Evolutionary conservation across 2,888 invertebrate species (phyloP).

Genomic region (Syrphus vitripennis): DNA sequence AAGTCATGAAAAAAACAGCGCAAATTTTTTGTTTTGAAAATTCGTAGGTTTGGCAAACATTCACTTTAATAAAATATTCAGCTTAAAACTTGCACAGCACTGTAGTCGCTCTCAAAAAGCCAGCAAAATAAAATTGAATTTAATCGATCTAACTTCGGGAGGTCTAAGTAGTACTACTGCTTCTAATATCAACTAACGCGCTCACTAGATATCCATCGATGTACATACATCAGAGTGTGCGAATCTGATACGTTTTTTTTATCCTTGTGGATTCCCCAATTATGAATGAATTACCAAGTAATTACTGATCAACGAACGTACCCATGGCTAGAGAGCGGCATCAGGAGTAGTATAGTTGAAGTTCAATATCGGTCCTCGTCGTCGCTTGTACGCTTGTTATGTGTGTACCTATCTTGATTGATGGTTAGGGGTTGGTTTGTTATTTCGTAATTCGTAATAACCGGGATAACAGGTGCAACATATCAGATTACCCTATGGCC

Average conservation of each 20-base stretch:
- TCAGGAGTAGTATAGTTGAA: not conserved
- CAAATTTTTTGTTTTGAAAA: too few species aligned
- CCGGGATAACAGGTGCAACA: slow-evolving; percentile 71
- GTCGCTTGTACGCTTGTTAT: slow-evolving; percentile 19
- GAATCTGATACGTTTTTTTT: slow-evolving; percentile 59
- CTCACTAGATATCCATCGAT: slow-evolving; percentile 13
- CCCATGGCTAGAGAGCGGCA: not conserved
- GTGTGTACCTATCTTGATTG: slow-evolving; percentile 57
- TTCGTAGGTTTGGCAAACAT: too few species aligned
- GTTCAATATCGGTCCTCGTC: not conserved
- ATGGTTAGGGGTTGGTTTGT: slow-evolving; percentile 65
- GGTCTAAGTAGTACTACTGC: slow-evolving; percentile 28
- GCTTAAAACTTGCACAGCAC: not conserved
- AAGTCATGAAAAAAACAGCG: too few species aligned
- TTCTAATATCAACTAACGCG: slow-evolving; percentile 10
- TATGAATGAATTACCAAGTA: slow-evolving; percentile 70
- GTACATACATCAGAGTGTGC: not conserved
- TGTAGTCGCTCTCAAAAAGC: not conserved
- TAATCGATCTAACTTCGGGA: slow-evolving; percentile 69
- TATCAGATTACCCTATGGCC: slow-evolving; percentile 51
- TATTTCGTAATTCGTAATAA: slow-evolving; percentile 62
- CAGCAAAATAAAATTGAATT: slow-evolving; percentile 45
- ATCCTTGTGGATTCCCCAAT: slow-evolving; percentile 68
- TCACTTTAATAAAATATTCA: too few species aligned
- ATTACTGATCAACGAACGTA: slow-evolving; percentile 53